These are phyloP conservation scores for Dasypogon diadema DNA, from an alignment of 2,888 invertebrate genomes.

Conservation along the genomic window DNA sequence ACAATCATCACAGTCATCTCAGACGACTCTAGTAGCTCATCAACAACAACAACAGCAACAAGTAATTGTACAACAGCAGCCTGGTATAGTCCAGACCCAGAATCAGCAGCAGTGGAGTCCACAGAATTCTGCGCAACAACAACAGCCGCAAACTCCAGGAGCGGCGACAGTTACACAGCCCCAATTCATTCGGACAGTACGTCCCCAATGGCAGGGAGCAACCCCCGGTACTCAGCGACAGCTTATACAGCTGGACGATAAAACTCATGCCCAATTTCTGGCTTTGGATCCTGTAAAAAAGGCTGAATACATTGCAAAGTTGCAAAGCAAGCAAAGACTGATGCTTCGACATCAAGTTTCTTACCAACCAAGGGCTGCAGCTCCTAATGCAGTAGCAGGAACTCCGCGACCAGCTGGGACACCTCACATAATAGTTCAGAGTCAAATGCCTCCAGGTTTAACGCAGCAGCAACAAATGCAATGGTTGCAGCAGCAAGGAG, in stretches of 20 bases:
- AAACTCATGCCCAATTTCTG: constrained; percentile 85
- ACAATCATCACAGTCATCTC: constrained; percentile 57
- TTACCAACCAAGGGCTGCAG: constrained; percentile 65
- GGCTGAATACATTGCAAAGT: constrained; percentile 82
- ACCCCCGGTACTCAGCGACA: constrained; percentile 71
- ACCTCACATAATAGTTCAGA: constrained; percentile 77
- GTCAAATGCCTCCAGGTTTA: constrained; percentile 76
- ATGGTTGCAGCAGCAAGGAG: constrained; percentile 77
- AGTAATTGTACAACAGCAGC: constrained; percentile 56
- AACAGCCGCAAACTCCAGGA: constrained; percentile 65
- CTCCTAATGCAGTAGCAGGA: constrained; percentile 69
- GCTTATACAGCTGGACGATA: constrained; percentile 84
- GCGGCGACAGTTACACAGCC: constrained; percentile 53
- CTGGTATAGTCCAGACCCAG: constrained; percentile 63
- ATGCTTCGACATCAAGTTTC: constrained; percentile 72
- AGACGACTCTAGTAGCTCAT: constrained; percentile 63
- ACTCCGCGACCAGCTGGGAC: constrained; percentile 68
- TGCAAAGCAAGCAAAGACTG: constrained; percentile 74
- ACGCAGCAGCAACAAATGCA: constrained; percentile 76
- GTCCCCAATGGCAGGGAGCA: constrained; percentile 61
- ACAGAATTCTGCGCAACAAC: constrained; percentile 65
- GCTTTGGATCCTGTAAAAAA: constrained; percentile 85
- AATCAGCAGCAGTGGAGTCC: constrained; percentile 73
- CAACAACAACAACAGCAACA: constrained; percentile 71
- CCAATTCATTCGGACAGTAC: constrained; percentile 60